Evolutionary conservation across 2,797 vertebrate genomes (phyloP).

Genomic region (Hippopotamyrus pictus): DNA sequence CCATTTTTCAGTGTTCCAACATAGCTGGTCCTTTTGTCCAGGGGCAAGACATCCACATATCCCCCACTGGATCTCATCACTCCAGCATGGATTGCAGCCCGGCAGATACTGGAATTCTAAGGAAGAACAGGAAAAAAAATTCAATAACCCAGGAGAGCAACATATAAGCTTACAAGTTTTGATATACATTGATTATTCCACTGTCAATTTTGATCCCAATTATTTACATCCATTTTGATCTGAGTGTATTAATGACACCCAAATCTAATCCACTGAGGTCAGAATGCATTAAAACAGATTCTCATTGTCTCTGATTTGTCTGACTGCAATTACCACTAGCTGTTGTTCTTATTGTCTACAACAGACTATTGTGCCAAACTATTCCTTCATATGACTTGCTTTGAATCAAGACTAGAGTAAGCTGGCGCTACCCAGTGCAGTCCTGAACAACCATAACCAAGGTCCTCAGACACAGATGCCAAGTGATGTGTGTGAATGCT

Average conservation of each 20-base stretch:
- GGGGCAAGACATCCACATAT: slow-evolving; percentile 80
- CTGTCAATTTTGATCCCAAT: neutral
- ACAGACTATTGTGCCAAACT: neutral
- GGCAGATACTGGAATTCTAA: slow-evolving; percentile 92
- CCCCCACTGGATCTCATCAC: slow-evolving; percentile 72
- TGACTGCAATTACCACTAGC: neutral
- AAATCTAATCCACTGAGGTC: neutral
- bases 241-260: neutral
- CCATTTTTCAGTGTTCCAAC: slow-evolving; percentile 79
- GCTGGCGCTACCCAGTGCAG: neutral
- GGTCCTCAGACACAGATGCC: neutral
- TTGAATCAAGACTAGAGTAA: neutral
- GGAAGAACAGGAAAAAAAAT: slow-evolving; percentile 8
- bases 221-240: neutral
- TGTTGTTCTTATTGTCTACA: neutral
- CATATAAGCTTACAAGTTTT: neutral
- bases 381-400: neutral
- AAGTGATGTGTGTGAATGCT: neutral
- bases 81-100: slow-evolving; percentile 82
- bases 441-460: neutral
- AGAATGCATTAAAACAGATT: neutral
- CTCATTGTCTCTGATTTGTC: neutral
- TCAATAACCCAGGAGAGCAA: neutral
- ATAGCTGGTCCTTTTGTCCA: slow-evolving; percentile 84
- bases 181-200: neutral